Conservation (phyloP, 2,888 invertebrate species). For the Amaurobius ferox region DNA sequence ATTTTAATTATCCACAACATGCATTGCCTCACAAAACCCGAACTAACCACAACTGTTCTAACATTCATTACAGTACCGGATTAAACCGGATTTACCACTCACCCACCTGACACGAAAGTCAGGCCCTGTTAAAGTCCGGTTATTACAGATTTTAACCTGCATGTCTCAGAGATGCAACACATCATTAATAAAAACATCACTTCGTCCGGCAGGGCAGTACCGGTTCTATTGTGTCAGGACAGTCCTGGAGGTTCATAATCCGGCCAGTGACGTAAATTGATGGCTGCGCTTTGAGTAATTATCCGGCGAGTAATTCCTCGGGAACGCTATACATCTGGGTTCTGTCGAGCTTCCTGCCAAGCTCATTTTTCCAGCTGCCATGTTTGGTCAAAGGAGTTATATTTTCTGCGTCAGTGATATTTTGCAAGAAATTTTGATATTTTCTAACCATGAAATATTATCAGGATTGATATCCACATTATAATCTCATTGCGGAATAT, state of each 20-base stretch:
- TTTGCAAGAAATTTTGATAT: too few species aligned
- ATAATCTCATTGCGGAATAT: too few species aligned
- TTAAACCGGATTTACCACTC: neutral
- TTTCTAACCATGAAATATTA: too few species aligned
- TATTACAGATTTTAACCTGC: slow-evolving; percentile 50
- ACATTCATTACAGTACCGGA: neutral
- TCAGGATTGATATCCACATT: too few species aligned
- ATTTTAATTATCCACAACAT: neutral
- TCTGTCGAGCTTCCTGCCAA: slow-evolving; percentile 3
- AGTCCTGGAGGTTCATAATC: slow-evolving; percentile 53
- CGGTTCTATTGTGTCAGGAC: neutral
- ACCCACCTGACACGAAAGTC: neutral
- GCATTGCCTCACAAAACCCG: too few species aligned
- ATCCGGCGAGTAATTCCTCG: slow-evolving; percentile 55
- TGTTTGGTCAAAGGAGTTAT: neutral
- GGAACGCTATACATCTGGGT: slow-evolving; percentile 41
- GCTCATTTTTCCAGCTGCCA: neutral
- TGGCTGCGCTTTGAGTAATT: slow-evolving; percentile 62
- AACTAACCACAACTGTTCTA: neutral
- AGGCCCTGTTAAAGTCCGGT: slow-evolving; percentile 4
- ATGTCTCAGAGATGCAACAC: neutral
- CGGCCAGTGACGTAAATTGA: slow-evolving; percentile 49
- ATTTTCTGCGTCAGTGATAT: too few species aligned
- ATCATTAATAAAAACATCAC: slow-evolving; percentile 5
- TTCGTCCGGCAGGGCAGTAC: neutral